Percentiles rank a stretch among this genome's conserved stretches.
Conservation (phyloP, 2,113 vertebrate species). For the Motacilla tschutschensis region DNA sequence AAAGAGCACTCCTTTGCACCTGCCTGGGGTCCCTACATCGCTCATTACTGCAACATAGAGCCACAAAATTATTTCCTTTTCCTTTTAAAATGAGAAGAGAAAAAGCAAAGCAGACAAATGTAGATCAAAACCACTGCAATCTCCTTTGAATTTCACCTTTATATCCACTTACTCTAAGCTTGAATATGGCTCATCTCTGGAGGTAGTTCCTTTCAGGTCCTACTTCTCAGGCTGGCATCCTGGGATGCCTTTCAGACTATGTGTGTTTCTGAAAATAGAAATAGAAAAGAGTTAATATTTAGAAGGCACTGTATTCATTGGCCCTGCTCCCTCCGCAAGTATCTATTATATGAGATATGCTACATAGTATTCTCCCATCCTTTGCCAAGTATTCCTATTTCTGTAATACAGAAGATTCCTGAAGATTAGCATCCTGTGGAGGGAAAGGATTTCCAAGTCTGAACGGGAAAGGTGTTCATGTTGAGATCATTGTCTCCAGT, state of each 20-base stretch:
- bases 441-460: not conserved
- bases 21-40: not conserved
- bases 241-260: not conserved
- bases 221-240: not conserved
- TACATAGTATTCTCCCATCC: not conserved
- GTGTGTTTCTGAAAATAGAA: not conserved
- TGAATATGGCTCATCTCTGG: not conserved
- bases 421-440: not conserved
- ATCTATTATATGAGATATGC: not conserved
- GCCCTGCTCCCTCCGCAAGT: not conserved
- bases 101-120: not conserved
- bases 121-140: not conserved
- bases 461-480: not conserved
- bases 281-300: not conserved
- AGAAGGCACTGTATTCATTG: not conserved
- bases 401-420: not conserved
- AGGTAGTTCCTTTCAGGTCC: not conserved
- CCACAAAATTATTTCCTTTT: not conserved
- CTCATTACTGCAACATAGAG: not conserved
- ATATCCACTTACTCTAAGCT: not conserved
- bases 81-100: not conserved
- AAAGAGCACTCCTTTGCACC: not conserved
- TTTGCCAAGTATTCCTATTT: not conserved
- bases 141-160: not conserved
- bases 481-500: not conserved